A percentile compares a stretch with the other conserved stretches of the same genome.
Evolutionary conservation across 2,797 vertebrate species (phyloP).

Genomic region (Brachymystax lenok): DNA sequence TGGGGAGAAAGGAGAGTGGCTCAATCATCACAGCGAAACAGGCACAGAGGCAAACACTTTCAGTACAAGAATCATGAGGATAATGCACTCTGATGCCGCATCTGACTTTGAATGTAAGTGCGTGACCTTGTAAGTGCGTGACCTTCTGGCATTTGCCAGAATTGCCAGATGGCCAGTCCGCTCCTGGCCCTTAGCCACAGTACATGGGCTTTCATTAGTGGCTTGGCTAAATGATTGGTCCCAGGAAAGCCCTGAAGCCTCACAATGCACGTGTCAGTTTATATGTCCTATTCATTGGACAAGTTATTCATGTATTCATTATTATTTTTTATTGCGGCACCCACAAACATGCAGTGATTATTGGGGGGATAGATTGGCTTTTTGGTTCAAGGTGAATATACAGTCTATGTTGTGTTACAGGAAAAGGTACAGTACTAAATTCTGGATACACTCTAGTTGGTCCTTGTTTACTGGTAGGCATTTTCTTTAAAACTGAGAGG

Average conservation of each 20-base stretch:
- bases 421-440: constrained; percentile 6
- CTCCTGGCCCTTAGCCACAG: constrained; percentile 58
- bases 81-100: too few species aligned
- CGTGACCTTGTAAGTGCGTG: too few species aligned
- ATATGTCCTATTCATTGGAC: constrained; percentile 54
- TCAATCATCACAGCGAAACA: too few species aligned
- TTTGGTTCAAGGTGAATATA: neutral
- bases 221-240: constrained; percentile 82
- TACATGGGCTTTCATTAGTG: constrained; percentile 79
- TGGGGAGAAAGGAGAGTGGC: too few species aligned
- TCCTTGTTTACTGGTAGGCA: neutral
- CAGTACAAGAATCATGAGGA: too few species aligned
- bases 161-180: too few species aligned
- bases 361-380: constrained; percentile 34
- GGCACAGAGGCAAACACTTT: too few species aligned
- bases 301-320: constrained; percentile 65
- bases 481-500: neutral
- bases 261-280: constrained; percentile 66
- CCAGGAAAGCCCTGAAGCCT: constrained; percentile 76
- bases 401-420: constrained; percentile 9
- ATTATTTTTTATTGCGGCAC: constrained; percentile 36
- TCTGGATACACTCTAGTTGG: neutral
- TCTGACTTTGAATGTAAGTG: too few species aligned
- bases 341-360: constrained; percentile 53
- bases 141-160: too few species aligned